phyloP scores from a whole-genome alignment of 2,113 vertebrate species.

The Kryptolebias marmoratus region DNA sequence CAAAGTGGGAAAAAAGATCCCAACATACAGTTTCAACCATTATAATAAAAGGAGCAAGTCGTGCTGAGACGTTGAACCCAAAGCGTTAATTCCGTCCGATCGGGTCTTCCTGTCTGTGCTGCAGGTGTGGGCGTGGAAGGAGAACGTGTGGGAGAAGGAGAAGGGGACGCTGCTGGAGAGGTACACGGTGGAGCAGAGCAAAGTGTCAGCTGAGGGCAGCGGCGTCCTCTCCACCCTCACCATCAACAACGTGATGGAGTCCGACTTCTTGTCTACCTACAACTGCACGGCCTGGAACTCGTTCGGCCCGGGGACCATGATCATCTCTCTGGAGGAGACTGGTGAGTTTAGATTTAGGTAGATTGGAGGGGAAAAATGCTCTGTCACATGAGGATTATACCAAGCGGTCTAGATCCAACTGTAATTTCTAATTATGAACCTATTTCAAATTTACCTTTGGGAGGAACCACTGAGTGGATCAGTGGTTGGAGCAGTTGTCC shows the following conservation, averaged over 20 bases:
- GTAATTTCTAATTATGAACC: too few species aligned
- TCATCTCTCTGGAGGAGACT: conserved; percentile 90
- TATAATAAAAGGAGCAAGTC: too few species aligned
- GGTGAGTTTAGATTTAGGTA: conserved; percentile 67
- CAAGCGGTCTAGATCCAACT: too few species aligned
- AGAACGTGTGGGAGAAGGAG: conserved; percentile 92
- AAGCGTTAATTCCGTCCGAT: not conserved
- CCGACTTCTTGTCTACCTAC: conserved; percentile 93
- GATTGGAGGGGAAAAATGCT: too few species aligned
- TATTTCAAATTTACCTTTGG: too few species aligned
- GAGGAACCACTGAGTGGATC: too few species aligned
- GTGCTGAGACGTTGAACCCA: too few species aligned
- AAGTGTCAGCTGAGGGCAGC: conserved; percentile 75
- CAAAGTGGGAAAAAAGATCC: too few species aligned
- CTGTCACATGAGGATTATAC: too few species aligned
- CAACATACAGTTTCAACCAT: too few species aligned
- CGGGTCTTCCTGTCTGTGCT: conserved; percentile 5
- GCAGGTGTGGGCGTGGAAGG: conserved; percentile 97
- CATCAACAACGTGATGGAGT: conserved; percentile 95
- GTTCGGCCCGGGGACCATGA: conserved; percentile 92
- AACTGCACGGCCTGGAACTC: conserved; percentile 98
- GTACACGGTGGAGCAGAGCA: conserved; percentile 93
- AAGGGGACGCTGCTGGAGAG: conserved; percentile 87
- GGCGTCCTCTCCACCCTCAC: conserved; percentile 93
- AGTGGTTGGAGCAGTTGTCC: too few species aligned